These are phyloP conservation scores for Drosophila lutescens DNA, from an alignment of 2,888 invertebrate species.

Conservation along the genomic window DNA sequence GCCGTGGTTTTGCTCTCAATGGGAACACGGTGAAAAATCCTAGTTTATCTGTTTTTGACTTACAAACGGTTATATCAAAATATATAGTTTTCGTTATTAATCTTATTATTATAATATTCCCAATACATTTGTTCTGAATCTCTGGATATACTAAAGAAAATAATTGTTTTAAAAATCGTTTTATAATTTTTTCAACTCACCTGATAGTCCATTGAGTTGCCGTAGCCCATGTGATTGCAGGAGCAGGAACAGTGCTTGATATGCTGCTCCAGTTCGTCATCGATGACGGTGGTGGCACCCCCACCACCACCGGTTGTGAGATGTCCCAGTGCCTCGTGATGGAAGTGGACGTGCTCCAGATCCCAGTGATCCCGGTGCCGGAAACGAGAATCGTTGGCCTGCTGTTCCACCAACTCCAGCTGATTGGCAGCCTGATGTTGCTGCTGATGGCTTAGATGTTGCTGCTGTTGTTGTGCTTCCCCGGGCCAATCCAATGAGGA, in stretches of 20 bases:
- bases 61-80: too few relatives aligned
- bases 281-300: slow-evolving; percentile 84
- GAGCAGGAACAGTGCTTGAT: slow-evolving; percentile 95
- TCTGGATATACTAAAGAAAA: too few relatives aligned
- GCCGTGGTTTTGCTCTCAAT: neutral
- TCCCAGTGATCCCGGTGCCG: slow-evolving; percentile 40
- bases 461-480: slow-evolving; percentile 20
- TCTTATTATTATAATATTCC: too few relatives aligned
- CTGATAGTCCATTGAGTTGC: slow-evolving; percentile 96
- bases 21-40: neutral
- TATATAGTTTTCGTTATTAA: too few relatives aligned
- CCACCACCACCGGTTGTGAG: slow-evolving; percentile 35
- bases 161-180: too few relatives aligned
- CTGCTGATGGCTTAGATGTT: slow-evolving; percentile 43
- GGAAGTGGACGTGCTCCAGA: slow-evolving; percentile 53
- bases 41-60: too few relatives aligned
- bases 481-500: slow-evolving; percentile 68
- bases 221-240: slow-evolving; percentile 97
- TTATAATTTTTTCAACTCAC: too few relatives aligned
- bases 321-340: slow-evolving; percentile 45
- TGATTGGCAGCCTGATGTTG: slow-evolving; percentile 67
- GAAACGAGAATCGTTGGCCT: slow-evolving; percentile 57
- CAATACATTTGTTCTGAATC: too few relatives aligned
- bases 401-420: slow-evolving; percentile 53
- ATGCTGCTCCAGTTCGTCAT: slow-evolving; percentile 94